Base-by-base conservation (phyloP, 2,113 vertebrate species). In the Myanophis thanlyinensis region DNA sequence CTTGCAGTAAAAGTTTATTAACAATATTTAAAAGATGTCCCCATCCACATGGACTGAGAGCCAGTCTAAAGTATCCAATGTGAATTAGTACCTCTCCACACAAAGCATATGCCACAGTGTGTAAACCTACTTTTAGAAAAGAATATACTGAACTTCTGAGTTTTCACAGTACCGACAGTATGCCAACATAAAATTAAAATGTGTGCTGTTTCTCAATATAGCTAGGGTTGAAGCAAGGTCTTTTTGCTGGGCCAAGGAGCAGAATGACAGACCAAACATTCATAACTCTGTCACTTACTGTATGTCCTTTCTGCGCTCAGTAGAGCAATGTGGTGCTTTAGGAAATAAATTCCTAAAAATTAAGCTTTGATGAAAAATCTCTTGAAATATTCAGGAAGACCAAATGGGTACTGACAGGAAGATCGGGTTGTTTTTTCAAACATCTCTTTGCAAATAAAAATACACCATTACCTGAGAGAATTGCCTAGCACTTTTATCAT, bases 311-410 rank as follows among this genome's bases (percentile, higher is more conserved):
- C 30, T 9, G 48, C 56, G 13, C n/a, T 0, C 30, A 67, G 62
- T 67, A 35, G 0, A 87, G 52, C 86, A 91, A 4, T 85, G 85
- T 27, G 20, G 10, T 87, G 49, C 0, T 7, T 23, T 90, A 93
- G 40, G 47, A 51, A 95, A 93, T 91, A 92, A 27, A 59, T 5
- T 88, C 15, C 0, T 56, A 48, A 67, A 92, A 40, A 53, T 80
- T 87, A 95, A 30, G 53, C 88, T 87, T 93, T 91, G n/a, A 59
- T 89, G 51, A 51, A 90, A 91, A 89, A 94, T 89, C 35, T 73
- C 56, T 80, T 89, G 90, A 87, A 91, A 89, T 86, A 62, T 52
- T 27, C 25, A 52, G 35, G 47, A 89, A 53, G 48, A 54, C 87
- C 73, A 89, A 51, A 53, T 53, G 47, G 44, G 59, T 88, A 91